Conservation (phyloP, 2,113 vertebrate genomes). For the Anoura caudifer region DNA sequence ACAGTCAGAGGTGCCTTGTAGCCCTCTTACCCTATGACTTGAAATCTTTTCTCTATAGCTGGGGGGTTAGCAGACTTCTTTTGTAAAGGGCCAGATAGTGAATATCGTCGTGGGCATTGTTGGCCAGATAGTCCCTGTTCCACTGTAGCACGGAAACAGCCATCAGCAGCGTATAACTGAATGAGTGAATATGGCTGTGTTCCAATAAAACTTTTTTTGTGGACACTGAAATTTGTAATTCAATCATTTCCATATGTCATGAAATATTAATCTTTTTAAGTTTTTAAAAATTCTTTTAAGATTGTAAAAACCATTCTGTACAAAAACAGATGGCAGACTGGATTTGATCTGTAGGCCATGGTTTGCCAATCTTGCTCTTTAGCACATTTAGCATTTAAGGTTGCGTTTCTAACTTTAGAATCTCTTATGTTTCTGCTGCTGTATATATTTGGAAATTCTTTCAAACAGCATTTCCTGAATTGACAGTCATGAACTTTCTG, state of each 20-base stretch:
- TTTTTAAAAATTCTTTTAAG: neutral
- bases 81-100: neutral
- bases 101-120: neutral
- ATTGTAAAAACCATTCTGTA: neutral
- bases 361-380: neutral
- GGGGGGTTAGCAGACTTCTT: neutral
- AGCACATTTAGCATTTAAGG: neutral
- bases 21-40: neutral
- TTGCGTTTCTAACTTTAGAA: neutral
- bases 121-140: neutral
- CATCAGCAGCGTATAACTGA: neutral
- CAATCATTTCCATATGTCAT: neutral
- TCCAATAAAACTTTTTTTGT: neutral
- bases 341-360: neutral
- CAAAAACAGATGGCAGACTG: neutral
- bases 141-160: neutral
- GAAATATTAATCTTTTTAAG: neutral
- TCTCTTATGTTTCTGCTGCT: neutral
- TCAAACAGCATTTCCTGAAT: constrained; percentile 14
- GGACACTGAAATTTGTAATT: neutral
- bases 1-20: neutral
- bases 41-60: neutral
- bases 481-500: neutral
- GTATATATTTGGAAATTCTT: constrained; percentile 19
- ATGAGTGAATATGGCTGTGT: neutral